A percentile compares a stretch with the other conserved stretches of the same genome.
These are phyloP conservation scores for Leucoma salicis DNA, from an alignment of 2,888 invertebrate species.

Conservation along the genomic window DNA sequence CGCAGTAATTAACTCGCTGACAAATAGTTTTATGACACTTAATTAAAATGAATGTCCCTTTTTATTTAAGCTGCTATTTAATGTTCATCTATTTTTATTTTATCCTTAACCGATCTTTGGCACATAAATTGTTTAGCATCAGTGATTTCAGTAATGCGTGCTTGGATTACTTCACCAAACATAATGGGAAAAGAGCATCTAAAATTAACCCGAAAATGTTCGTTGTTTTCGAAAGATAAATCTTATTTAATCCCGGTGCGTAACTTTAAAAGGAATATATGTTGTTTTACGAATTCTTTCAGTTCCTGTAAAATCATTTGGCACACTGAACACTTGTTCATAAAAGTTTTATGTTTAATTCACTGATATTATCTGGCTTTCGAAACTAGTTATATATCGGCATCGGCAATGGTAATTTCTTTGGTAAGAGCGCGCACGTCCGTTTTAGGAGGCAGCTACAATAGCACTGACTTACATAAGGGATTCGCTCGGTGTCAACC, in stretches of 20 bases:
- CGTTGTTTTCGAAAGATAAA: constrained; percentile 56
- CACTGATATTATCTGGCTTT: constrained; percentile 36
- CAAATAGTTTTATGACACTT: constrained; percentile 70
- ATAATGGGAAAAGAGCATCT: constrained; percentile 52
- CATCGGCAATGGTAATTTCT: constrained; percentile 48
- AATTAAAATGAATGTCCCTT: constrained; percentile 59
- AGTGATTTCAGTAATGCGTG: constrained; percentile 44
- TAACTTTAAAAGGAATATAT: constrained; percentile 57
- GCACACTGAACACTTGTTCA: constrained; percentile 46
- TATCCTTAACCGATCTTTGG: constrained; percentile 46
- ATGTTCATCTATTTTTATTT: constrained; percentile 61
- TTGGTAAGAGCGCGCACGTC: constrained; percentile 46
- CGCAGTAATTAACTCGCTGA: constrained; percentile 69
- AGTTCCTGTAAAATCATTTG: constrained; percentile 44
- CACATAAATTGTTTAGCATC: constrained; percentile 50
- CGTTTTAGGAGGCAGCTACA: constrained; percentile 35
- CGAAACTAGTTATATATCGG: constrained; percentile 42
- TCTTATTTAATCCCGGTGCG: constrained; percentile 53
- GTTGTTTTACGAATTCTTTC: constrained; percentile 48
- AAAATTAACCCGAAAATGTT: constrained; percentile 56
- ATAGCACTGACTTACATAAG: constrained; percentile 80
- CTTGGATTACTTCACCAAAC: constrained; percentile 53
- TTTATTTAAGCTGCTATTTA: constrained; percentile 55
- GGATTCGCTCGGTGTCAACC: constrained; percentile 68
- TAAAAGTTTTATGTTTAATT: constrained; percentile 48